Conservation (phyloP, 2,797 vertebrate genomes). For the Oophaga sylvatica region DNA sequence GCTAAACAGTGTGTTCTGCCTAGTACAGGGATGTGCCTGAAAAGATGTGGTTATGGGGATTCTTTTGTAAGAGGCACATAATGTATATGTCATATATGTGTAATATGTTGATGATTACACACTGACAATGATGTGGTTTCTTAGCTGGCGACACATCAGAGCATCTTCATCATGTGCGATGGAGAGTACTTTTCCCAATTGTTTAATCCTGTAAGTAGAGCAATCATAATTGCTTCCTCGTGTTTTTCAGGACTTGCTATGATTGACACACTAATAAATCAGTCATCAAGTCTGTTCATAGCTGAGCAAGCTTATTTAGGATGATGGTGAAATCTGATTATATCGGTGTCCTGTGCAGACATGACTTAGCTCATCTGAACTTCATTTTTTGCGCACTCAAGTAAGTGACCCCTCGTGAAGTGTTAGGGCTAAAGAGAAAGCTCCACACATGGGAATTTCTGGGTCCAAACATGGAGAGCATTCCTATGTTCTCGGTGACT, state of each 20-base stretch:
- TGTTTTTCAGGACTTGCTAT: not conserved
- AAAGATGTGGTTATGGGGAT: not conserved
- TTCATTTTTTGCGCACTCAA: not conserved
- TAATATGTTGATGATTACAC: not conserved
- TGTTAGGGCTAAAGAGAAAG: not conserved
- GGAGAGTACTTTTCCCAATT: not conserved
- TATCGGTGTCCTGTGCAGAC: not conserved
- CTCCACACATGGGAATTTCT: not conserved
- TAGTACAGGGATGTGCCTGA: not conserved
- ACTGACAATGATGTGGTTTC: not conserved
- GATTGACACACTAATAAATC: slow-evolving; percentile 18
- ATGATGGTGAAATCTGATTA: not conserved
- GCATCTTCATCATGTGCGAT: not conserved
- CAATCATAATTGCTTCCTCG: not conserved
- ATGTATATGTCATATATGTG: not conserved
- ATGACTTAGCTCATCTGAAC: slow-evolving; percentile 9
- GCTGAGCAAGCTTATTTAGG: not conserved
- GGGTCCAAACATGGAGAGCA: not conserved
- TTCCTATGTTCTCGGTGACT: not conserved
- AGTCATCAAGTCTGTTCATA: slow-evolving; percentile 30
- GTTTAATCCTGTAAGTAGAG: not conserved
- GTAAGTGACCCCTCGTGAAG: not conserved
- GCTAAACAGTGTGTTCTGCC: too few relatives aligned
- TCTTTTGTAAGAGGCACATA: not conserved
- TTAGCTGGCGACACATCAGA: not conserved